Percentiles rank a stretch among this genome's conserved stretches.
These are phyloP conservation scores for Leptopterna dolabrata DNA, from an alignment of 2,888 invertebrate species.

Conservation along the genomic window DNA sequence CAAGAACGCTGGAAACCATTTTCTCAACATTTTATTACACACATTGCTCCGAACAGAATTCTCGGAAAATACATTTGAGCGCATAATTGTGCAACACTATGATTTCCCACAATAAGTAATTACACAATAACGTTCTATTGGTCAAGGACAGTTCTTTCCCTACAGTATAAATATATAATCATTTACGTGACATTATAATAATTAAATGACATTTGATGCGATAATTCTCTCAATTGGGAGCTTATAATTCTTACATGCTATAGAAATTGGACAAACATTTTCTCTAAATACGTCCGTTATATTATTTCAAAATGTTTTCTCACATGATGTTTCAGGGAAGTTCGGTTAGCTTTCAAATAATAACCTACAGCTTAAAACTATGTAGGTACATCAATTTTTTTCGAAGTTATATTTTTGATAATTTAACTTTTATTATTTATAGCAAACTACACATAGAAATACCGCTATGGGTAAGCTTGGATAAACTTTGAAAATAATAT, in stretches of 20 bases:
- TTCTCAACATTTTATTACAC: slow-evolving; percentile 24
- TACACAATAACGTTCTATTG: slow-evolving; percentile 16
- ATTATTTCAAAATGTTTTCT: not conserved
- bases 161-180: slow-evolving; percentile 38
- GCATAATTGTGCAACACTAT: slow-evolving; percentile 37
- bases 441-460: not conserved
- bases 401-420: not conserved
- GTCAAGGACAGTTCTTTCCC: slow-evolving; percentile 16
- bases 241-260: not conserved
- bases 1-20: not conserved
- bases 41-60: slow-evolving; percentile 2
- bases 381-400: not conserved
- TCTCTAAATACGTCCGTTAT: slow-evolving; percentile 25
- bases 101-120: not conserved
- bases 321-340: slow-evolving; percentile 14
- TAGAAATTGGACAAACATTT: slow-evolving; percentile 21
- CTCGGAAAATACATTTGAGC: slow-evolving; percentile 27
- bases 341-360: not conserved
- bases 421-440: not conserved
- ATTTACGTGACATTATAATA: slow-evolving; percentile 4
- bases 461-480: not conserved
- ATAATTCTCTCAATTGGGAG: not conserved
- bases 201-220: slow-evolving; percentile 18
- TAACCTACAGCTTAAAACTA: not conserved
- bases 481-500: not conserved